These are phyloP conservation scores for Plutella xylostella DNA, from an alignment of 2,888 invertebrate species.

Conservation along the genomic window DNA sequence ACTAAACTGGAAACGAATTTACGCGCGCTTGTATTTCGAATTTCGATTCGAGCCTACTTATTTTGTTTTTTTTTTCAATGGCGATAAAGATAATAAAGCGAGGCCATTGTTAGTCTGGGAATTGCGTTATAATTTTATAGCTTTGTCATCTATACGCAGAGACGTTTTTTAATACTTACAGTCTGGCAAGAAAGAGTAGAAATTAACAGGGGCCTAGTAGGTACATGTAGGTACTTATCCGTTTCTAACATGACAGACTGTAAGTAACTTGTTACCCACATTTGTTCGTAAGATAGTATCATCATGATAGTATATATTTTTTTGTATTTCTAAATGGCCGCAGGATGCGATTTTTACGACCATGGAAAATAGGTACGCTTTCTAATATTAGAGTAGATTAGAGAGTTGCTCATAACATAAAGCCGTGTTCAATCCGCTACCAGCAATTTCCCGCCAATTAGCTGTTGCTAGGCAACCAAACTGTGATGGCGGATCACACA, in stretches of 20 bases:
- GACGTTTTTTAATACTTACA: too few species aligned
- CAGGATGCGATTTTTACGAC: not conserved
- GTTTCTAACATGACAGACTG: too few species aligned
- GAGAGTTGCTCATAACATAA: constrained; percentile 4
- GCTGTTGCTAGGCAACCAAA: constrained; percentile 42
- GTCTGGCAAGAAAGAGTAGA: too few species aligned
- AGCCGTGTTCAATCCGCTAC: constrained; percentile 33
- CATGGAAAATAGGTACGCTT: not conserved
- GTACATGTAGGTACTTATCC: too few species aligned
- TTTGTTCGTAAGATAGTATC: not conserved
- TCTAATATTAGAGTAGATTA: not conserved
- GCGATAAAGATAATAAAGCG: too few species aligned
- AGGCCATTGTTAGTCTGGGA: too few species aligned
- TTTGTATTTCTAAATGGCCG: not conserved
- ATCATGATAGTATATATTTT: not conserved
- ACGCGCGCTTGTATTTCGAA: not conserved
- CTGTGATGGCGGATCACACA: constrained; percentile 32
- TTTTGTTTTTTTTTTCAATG: too few species aligned
- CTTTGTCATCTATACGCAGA: too few species aligned
- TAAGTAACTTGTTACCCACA: too few species aligned
- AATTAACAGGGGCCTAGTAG: too few species aligned
- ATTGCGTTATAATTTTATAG: too few species aligned
- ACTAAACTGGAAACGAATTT: constrained; percentile 30
- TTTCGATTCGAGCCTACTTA: too few species aligned
- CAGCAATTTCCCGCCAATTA: constrained; percentile 51